These are phyloP conservation scores for Sphecodes monilicornis DNA, from an alignment of 2,888 invertebrate species.

Conservation along the genomic window DNA sequence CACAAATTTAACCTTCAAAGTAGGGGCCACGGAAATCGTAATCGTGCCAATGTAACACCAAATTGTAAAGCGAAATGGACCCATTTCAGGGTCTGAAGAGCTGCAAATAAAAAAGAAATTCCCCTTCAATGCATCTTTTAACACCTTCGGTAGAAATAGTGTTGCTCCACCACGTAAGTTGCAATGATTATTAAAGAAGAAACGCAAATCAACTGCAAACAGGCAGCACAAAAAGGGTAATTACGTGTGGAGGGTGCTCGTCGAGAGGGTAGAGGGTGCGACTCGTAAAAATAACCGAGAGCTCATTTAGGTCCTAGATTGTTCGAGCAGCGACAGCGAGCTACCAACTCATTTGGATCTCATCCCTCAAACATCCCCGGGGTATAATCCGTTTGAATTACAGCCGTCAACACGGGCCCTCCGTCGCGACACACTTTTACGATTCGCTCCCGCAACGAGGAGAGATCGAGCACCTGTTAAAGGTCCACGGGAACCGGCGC, in stretches of 20 bases:
- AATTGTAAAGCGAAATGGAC: too few species aligned
- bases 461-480: conserved; percentile 79
- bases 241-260: background rate
- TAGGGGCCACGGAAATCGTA: too few species aligned
- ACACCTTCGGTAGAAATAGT: too few species aligned
- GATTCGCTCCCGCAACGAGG: conserved; percentile 54
- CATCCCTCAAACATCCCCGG: conserved; percentile 72
- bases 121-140: too few species aligned
- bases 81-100: too few species aligned
- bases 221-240: background rate
- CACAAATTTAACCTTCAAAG: too few species aligned
- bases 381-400: conserved; percentile 83
- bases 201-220: background rate
- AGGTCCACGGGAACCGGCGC: conserved; percentile 40
- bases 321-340: conserved; percentile 52
- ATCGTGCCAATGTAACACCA: too few species aligned
- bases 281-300: conserved; percentile 54
- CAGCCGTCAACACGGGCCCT: conserved; percentile 68
- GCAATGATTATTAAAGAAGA: background rate
- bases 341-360: conserved; percentile 77
- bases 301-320: conserved; percentile 57
- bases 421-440: conserved; percentile 48
- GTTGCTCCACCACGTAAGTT: too few species aligned
- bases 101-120: too few species aligned
- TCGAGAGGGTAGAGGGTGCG: background rate